Evolutionary conservation across 2,797 vertebrate genomes (phyloP), one percentile per base, ranked within the genome.

Genomic region (Crenichthys baileyi): DNA sequence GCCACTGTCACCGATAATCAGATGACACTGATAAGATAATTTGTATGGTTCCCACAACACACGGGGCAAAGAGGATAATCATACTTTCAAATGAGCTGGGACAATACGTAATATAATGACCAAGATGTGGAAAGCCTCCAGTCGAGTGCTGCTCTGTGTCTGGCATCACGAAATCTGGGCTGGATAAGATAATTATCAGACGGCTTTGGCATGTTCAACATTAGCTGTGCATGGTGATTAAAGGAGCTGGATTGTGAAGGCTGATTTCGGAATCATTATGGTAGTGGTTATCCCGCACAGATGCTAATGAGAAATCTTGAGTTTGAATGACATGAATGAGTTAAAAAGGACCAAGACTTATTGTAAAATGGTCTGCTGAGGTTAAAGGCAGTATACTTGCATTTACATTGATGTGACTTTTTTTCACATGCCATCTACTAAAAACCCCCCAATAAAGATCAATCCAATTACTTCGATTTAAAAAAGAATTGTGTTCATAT

Each of bases 111-210:
- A 91, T 89, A 84, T 93, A 93, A 93, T 93, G 92, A 95, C 90
- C 85, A 60, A 87, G 86, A 91, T 87, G 87, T 85, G 81, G 79
- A 89, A 88, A 86, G 85, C 87, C 85, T 88, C 91, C 84, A 84
- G 58, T 83, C 85, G 79, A 76, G 80, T 31, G 70, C 83, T 82
- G 87, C 87, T 89, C 86, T 90, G 85, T 84, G 73, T 78, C 79
- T 18, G 8, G 89, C 89, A 90, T 92, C 79, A 86, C 92, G 89
- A 92, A 89, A 83, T 91, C 87, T 83, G 87, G 80, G 81, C 84
- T 83, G 85, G 93, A 94, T 92, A 88, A 95, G 94, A 95, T 95
- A 89, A 95, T 95, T 93, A 94, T 95, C 93, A 81, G 79, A 82
- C 84, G 85, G 82, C 79, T 88, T 90, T 91, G 83, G 86, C 88